Evolutionary conservation across 2,113 vertebrate genomes (phyloP), one percentile per base, ranked within the genome.

Genomic region (Romanogobio albipinnatus): DNA sequence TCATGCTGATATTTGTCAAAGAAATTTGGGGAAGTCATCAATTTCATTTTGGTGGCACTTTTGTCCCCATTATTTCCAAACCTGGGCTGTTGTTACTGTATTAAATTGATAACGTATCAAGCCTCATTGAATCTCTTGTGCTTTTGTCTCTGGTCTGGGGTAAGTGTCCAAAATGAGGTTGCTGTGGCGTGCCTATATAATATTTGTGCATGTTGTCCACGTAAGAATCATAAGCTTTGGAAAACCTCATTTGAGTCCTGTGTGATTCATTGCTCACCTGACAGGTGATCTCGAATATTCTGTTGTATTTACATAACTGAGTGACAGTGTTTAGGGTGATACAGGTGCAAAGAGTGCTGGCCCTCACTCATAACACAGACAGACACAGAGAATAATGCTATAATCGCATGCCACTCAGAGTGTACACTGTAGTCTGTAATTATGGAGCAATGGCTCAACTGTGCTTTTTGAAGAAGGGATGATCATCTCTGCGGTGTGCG

Each of bases 381-480:
- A 70, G 29, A 58, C 62, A 33, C 45, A 68, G 39, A 84, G 45
- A 73, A 64, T 82, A 83, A 83, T 79, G 61, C 74, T 84, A 86
- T 87, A 88, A 89, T 90, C 87, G 85, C 70, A 74, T 83, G 84
- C 84, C 84, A 84, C 78, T 84, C 85, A 87, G 51, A 84, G 49
- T 81, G 64, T 82, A 70, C n/a, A 11, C 56, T 84, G 82, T 85
- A 74, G 78, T 87, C 86, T 84, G 22, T 90, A 88, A 90, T 88
- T 88, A 90, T 53, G 74, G 82, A 79, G 77, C 26, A 73, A 33
- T 66, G 77, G 84, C 45, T 76, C 47, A 81, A 74, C 43, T 22
- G 59, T 79, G 71, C 68, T 77, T 43, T 84, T 81, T 53, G 74
- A 83, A 89, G 74, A 49, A 61, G 43, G 33, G n/a, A 77, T 83